A percentile compares a stretch with the other conserved stretches of the same genome.
phyloP scores from a whole-genome alignment of 2,113 vertebrate genomes.

The Baryphthengus martii region DNA sequence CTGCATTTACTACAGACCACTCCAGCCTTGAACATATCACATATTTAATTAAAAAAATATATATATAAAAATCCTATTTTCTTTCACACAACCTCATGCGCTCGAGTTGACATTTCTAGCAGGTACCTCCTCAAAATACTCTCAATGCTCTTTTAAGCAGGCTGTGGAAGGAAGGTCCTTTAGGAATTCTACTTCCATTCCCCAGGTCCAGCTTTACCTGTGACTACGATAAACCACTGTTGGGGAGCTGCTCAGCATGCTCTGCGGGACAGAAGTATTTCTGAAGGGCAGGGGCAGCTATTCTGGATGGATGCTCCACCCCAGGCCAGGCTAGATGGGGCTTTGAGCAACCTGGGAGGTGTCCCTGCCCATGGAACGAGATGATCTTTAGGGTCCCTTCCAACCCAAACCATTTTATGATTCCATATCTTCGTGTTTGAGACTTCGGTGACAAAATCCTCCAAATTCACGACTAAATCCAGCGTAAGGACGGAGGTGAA shows the following conservation, averaged over 20 bases:
- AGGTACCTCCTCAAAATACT: too few species aligned
- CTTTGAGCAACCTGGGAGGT: too few species aligned
- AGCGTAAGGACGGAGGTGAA: background rate
- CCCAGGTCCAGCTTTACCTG: background rate
- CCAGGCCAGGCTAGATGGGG: too few species aligned
- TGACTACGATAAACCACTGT: background rate
- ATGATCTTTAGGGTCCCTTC: too few species aligned
- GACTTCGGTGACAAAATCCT: background rate
- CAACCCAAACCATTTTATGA: background rate
- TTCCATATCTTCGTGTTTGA: background rate
- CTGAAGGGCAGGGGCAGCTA: background rate
- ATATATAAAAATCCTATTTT: too few species aligned
- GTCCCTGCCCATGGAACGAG: too few species aligned
- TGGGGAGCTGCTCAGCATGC: background rate
- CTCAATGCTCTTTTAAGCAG: background rate
- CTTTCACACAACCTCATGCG: background rate
- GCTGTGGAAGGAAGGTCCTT: background rate
- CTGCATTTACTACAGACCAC: background rate
- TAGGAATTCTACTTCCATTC: accelerated
- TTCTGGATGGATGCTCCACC: too few species aligned
- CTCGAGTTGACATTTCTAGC: background rate
- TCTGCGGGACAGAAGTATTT: background rate
- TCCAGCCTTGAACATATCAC: accelerated
- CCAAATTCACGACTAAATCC: background rate
- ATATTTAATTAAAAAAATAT: background rate